These are phyloP conservation scores for Terrapene triunguis DNA, from an alignment of 2,113 vertebrate genomes.

Conservation along the genomic window DNA sequence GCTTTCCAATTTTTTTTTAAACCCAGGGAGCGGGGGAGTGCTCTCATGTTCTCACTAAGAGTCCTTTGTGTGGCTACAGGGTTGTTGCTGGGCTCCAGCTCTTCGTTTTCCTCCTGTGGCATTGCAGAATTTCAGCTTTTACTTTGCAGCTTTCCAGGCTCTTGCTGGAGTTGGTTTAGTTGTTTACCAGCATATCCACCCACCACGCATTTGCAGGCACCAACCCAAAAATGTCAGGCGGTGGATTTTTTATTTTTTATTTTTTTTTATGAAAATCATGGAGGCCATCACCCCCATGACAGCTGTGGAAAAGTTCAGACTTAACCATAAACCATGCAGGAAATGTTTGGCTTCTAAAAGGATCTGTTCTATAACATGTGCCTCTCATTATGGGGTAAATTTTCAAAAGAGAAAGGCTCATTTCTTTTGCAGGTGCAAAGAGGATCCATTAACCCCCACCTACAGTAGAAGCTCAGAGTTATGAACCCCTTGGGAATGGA, in stretches of 20 bases:
- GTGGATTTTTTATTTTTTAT: neutral
- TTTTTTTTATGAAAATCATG: conserved; percentile 54
- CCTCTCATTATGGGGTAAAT: conserved; percentile 62
- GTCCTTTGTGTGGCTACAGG: neutral
- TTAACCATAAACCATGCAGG: conserved; percentile 53
- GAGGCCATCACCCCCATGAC: conserved; percentile 57
- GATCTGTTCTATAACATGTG: conserved; percentile 66
- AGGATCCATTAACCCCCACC: accelerated
- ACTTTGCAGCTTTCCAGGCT: neutral
- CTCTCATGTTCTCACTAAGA: neutral
- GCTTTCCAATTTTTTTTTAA: neutral
- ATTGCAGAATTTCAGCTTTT: neutral
- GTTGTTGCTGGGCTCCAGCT: neutral
- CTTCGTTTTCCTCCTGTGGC: neutral
- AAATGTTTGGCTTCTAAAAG: conserved; percentile 58
- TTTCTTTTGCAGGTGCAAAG: conserved; percentile 47
- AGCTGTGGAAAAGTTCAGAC: conserved; percentile 63
- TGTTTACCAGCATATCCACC: neutral
- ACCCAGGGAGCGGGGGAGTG: neutral
- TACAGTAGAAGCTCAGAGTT: neutral
- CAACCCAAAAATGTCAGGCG: neutral
- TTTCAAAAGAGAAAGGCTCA: neutral
- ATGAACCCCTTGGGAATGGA: no score
- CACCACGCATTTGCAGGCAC: neutral
- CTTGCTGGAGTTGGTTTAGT: neutral